Evolutionary conservation across 2,113 vertebrate species (phyloP).

Genomic region (Madoqua kirkii): DNA sequence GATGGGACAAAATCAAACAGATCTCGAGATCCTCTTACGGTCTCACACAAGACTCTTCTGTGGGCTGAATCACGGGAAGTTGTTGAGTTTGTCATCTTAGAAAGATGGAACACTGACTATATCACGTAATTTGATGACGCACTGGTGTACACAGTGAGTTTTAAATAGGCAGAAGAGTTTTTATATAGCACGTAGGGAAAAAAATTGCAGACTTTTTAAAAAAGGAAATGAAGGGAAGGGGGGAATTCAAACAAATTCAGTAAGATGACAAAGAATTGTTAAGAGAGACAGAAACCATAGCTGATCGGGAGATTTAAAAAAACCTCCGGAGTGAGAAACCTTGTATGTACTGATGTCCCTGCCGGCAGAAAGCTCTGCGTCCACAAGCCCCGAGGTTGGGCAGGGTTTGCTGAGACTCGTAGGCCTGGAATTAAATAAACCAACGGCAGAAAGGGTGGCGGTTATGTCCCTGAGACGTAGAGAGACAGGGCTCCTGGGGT

Average conservation of each 20-base stretch:
- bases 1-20: background rate
- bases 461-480: background rate
- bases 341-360: fast-evolving
- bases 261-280: background rate
- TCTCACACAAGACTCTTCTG: background rate
- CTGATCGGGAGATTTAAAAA: background rate
- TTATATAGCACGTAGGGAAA: background rate
- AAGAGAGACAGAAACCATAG: background rate
- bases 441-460: fast-evolving
- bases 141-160: background rate
- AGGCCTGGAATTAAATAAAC: background rate
- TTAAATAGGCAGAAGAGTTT: background rate
- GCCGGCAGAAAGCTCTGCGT: background rate
- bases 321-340: background rate
- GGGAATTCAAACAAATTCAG: background rate
- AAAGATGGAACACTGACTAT: background rate
- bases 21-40: background rate
- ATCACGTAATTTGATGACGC: background rate
- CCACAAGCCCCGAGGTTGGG: background rate
- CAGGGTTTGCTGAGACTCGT: background rate
- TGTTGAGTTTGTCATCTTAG: background rate
- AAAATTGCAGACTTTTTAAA: background rate
- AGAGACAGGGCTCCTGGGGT: background rate
- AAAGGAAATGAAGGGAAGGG: background rate
- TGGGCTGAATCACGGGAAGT: background rate